Percentiles rank a stretch among this genome's conserved stretches.
Conservation (phyloP, 2,113 vertebrate species). For the Octodon degus region DNA sequence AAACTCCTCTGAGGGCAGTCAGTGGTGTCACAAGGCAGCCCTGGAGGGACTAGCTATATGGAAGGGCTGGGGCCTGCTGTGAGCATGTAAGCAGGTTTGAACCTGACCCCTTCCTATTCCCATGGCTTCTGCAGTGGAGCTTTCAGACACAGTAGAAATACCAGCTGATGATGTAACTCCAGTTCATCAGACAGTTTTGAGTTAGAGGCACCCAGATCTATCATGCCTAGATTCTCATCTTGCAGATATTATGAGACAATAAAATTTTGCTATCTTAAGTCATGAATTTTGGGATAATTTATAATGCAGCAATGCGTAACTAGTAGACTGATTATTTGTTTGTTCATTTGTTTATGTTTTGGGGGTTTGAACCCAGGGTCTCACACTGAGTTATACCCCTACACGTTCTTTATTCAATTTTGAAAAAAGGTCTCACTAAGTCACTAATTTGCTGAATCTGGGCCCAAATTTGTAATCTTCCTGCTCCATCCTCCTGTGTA, state of each 20-base stretch:
- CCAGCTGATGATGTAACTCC: not conserved
- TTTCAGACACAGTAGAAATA: constrained; percentile 37
- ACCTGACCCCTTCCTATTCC: not conserved
- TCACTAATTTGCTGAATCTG: too few relatives aligned
- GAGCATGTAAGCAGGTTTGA: not conserved
- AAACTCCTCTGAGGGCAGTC: not conserved
- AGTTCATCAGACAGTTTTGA: constrained; percentile 26
- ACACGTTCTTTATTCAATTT: not conserved
- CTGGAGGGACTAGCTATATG: not conserved
- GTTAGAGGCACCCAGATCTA: not conserved
- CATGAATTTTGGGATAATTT: not conserved
- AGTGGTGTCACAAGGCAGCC: not conserved
- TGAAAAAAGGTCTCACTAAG: not conserved
- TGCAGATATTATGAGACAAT: not conserved
- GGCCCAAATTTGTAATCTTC: not conserved
- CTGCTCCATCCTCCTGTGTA: not conserved
- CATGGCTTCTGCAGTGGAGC: not conserved
- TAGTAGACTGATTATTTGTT: not conserved
- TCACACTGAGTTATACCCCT: not conserved
- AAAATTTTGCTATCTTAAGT: not conserved
- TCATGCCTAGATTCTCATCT: not conserved
- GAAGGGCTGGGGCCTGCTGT: too few relatives aligned
- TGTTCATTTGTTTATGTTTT: too few relatives aligned
- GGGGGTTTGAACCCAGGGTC: not conserved
- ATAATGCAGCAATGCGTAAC: not conserved